A percentile compares a stretch with the other conserved stretches of the same genome.
Evolutionary conservation across 2,113 vertebrate genomes (phyloP).

Genomic region (Ptyas mucosa): DNA sequence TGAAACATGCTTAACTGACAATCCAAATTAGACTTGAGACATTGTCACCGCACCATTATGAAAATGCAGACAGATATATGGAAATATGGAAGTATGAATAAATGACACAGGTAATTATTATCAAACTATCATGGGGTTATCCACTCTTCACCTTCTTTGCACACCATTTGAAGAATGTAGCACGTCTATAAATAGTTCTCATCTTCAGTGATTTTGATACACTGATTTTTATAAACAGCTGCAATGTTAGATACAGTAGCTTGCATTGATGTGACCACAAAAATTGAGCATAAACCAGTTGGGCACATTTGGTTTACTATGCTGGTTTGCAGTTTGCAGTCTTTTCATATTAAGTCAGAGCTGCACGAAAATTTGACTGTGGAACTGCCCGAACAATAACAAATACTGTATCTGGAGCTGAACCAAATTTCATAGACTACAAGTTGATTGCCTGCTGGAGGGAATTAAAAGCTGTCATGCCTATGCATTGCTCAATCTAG

Average conservation of each 20-base stretch:
- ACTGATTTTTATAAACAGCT: slow-evolving; percentile 10
- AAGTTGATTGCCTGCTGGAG: neutral
- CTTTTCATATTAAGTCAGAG: neutral
- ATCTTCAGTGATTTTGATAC: neutral
- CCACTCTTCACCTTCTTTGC: neutral
- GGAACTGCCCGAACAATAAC: neutral
- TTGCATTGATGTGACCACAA: neutral
- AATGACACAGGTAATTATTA: neutral
- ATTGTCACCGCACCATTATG: fast-evolving
- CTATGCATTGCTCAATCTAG: neutral
- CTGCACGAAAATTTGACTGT: neutral
- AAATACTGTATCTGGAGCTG: neutral
- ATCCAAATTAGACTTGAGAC: fast-evolving
- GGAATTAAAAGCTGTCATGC: neutral
- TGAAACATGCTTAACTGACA: neutral
- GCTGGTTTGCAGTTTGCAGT: neutral
- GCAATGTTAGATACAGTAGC: neutral
- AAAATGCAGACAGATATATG: neutral
- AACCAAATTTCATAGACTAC: neutral
- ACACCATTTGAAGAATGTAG: neutral
- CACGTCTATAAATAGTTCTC: neutral
- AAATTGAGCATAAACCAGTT: neutral
- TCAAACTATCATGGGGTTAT: neutral
- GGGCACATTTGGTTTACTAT: neutral
- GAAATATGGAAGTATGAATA: neutral